Evolutionary conservation across 2,888 invertebrate genomes (phyloP), one percentile per base, ranked within the genome.

Genomic region (Drosophila niveifrons): DNA sequence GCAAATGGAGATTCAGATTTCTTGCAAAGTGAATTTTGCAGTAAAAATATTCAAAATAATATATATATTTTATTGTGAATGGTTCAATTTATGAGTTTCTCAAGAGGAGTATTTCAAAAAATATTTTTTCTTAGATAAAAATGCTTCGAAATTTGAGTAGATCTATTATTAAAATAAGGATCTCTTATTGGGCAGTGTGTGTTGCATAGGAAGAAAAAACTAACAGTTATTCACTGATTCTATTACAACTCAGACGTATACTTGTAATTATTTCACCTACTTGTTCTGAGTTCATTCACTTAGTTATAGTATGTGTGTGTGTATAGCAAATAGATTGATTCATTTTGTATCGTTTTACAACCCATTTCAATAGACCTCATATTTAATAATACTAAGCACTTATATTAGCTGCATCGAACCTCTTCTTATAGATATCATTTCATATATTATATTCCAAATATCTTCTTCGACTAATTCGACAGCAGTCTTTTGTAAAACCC

Each of bases 1-100:
- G 73, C 82, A 83, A 81, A 68, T 62, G 75, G 73, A 87, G 88
- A 84, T 75, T 75, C 52, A 11, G 47, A 39, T 56, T 64, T 56
- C 9, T 39, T 39, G 41, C 28, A 23, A 46, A 50, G 34, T 36
- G 6, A 6, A 23, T 9, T 48, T 48, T 53, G 8, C 13, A 34
- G 11, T 56, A 53, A 55, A 13, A 41, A 41, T 41, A 15, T 41
- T 13, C 11, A 3, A 13, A 15, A 3, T 13, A 15, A 13, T 41
- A 3, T 13, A 15, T 41, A 59, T 62, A 50, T 46, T 58, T 51
- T 29, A 17, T 18, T 48, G 36, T 11, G 9, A 44, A 46, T 55
- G 10, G n/a, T 18, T 47, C 50, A 10, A 18, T 13, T 58, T 47
- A 18, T 28, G 34, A 55, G 36, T 29, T 31, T 65, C 44, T 51